Conservation (phyloP, 1,140 invertebrate genomes). For the Sinonovacula constricta region DNA sequence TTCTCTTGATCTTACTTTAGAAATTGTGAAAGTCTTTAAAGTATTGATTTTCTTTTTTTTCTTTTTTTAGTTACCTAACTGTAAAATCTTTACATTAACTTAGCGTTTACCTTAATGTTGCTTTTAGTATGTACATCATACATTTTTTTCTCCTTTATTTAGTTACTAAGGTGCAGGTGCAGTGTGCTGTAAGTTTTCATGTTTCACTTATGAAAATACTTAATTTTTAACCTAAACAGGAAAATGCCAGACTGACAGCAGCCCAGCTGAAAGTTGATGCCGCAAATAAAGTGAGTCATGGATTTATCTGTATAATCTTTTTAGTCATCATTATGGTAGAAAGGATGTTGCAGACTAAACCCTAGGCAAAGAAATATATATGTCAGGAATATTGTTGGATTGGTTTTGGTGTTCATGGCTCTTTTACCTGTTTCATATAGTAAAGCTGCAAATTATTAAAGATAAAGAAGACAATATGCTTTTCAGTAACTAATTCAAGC, state of each 20-base stretch:
- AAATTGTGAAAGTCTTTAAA: too few species aligned
- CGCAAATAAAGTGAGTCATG: slow-evolving; percentile 68
- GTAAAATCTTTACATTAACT: not conserved
- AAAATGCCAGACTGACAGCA: slow-evolving; percentile 62
- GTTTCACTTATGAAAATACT: not conserved
- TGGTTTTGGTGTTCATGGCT: not conserved
- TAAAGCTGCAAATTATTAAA: too few species aligned
- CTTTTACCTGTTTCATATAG: not conserved
- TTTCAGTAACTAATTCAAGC: not conserved
- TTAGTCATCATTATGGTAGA: not conserved
- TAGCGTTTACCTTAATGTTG: too few species aligned
- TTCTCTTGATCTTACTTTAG: too few species aligned
- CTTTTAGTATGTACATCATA: too few species aligned
- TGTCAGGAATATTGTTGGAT: not conserved
- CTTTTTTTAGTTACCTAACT: not conserved
- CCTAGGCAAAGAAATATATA: not conserved
- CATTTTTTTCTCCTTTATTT: not conserved
- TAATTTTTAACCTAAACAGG: slow-evolving; percentile 53
- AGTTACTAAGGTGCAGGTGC: not conserved
- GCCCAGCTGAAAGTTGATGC: slow-evolving; percentile 67
- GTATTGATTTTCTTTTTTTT: too few species aligned
- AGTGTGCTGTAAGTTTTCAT: not conserved
- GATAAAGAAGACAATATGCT: too few species aligned
- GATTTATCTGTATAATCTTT: not conserved
- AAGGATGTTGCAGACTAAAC: not conserved